These are phyloP conservation scores for Sycophila sp. DNA, from an alignment of 1,140 invertebrate genomes.

Conservation along the genomic window DNA sequence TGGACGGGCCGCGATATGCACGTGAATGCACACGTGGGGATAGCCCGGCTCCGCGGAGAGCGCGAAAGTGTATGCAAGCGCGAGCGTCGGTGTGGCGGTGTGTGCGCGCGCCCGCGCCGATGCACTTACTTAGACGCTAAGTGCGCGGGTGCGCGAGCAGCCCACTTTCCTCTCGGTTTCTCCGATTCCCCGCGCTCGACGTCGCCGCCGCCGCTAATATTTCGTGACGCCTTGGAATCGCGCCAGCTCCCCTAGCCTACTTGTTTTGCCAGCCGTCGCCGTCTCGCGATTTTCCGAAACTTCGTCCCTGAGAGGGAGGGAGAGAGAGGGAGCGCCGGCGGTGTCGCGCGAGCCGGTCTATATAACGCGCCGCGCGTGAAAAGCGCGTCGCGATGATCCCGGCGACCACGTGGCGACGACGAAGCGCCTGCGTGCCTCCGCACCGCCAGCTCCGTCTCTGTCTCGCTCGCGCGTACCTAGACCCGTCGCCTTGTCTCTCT, in stretches of 20 bases:
- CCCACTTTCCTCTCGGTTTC: constrained; percentile 23
- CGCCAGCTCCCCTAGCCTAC: constrained; percentile 20
- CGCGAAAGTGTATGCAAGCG: too few species aligned
- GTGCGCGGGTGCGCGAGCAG: neutral
- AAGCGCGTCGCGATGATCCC: constrained; percentile 45
- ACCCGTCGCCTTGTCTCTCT: neutral
- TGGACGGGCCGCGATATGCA: constrained; percentile 39
- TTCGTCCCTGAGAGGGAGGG: neutral
- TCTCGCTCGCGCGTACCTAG: neutral
- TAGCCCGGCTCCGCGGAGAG: neutral
- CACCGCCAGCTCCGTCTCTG: neutral
- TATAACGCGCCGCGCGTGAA: constrained; percentile 22
- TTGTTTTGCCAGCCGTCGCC: constrained; percentile 28
- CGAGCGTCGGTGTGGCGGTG: too few species aligned
- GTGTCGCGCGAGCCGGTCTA: too few species aligned
- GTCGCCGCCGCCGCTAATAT: constrained; percentile 24
- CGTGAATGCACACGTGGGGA: neutral
- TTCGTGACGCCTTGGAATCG: constrained; percentile 4
- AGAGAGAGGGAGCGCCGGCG: neutral
- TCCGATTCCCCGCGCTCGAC: constrained; percentile 9
- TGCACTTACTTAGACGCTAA: too few species aligned
- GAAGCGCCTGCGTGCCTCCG: constrained; percentile 55
- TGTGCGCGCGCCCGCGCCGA: too few species aligned
- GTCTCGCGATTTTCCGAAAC: neutral
- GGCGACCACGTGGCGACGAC: constrained; percentile 52